A percentile compares a stretch with the other conserved stretches of the same genome.
Conservation (phyloP, 2,113 vertebrate genomes). For the Colius striatus region DNA sequence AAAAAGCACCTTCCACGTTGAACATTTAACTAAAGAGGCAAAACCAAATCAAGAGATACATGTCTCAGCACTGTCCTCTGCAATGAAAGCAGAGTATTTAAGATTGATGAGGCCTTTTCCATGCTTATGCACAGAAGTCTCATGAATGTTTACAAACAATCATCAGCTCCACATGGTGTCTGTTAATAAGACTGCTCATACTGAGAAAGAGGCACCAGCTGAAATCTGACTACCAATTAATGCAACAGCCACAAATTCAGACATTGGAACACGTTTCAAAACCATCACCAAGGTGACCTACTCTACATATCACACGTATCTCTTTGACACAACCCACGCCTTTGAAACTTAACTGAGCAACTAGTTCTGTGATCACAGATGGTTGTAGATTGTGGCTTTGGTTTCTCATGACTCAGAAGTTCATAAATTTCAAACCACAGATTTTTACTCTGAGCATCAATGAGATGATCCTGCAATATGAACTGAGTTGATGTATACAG, state of each 20-base stretch:
- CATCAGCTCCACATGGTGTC: neutral
- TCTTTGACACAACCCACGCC: slow-evolving; percentile 31
- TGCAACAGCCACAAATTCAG: slow-evolving; percentile 1
- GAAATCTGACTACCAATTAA: slow-evolving; percentile 20
- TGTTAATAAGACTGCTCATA: neutral
- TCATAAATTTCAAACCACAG: neutral
- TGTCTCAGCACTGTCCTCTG: neutral
- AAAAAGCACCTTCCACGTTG: neutral
- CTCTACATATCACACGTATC: neutral
- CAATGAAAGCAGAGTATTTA: neutral
- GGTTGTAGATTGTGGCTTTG: neutral
- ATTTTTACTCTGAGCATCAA: neutral
- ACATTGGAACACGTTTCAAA: slow-evolving; percentile 1
- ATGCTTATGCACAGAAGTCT: neutral
- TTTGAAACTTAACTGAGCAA: slow-evolving; percentile 55
- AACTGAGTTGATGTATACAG: neutral
- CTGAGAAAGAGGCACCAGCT: neutral
- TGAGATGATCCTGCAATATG: neutral
- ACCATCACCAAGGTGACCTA: slow-evolving; percentile 34
- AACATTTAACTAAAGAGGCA: neutral
- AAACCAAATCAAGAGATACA: neutral
- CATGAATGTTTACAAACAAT: slow-evolving; percentile 27
- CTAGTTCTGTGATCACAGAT: slow-evolving; percentile 38
- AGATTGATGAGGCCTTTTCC: neutral
- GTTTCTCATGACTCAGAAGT: slow-evolving; percentile 15